Evolutionary conservation across 64 coral and sea anemone species (phyloP).

Genomic region (Montipora capricornis): DNA sequence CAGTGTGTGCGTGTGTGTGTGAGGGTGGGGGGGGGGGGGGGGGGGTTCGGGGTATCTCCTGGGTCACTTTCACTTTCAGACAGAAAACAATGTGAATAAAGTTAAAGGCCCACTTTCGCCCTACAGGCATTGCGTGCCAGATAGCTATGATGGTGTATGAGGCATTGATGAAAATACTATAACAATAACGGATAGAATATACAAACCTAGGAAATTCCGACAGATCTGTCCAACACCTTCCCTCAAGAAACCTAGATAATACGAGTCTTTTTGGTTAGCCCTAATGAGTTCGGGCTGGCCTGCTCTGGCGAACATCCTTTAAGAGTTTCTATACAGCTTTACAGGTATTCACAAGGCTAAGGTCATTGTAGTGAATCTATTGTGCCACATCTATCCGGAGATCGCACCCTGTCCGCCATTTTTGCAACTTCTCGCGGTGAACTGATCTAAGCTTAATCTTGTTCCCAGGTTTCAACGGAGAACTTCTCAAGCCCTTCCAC

Average conservation of each 20-base stretch:
- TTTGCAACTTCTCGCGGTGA: too few species aligned
- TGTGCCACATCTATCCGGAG: neutral
- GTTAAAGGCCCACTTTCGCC: too few species aligned
- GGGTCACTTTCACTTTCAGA: too few species aligned
- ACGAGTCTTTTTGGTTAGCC: constrained; percentile 91
- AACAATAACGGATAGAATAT: too few species aligned
- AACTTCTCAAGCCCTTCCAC: neutral
- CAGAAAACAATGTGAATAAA: too few species aligned
- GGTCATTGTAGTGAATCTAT: neutral
- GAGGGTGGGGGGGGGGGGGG: too few species aligned
- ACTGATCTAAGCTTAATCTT: neutral
- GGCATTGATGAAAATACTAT: too few species aligned
- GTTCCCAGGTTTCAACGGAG: neutral
- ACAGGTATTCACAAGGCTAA: neutral
- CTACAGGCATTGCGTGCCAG: too few species aligned
- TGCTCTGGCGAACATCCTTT: constrained; percentile 71
- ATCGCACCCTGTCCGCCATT: neutral
- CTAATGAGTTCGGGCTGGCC: constrained; percentile 93
- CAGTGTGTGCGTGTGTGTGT: too few species aligned
- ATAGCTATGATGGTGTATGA: too few species aligned
- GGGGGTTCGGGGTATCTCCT: too few species aligned
- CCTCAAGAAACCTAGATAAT: constrained; percentile 83
- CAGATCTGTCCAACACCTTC: constrained; percentile 83
- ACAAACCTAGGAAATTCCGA: constrained; percentile 78
- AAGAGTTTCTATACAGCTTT: neutral